Evolutionary conservation across 2,797 vertebrate genomes (phyloP).

Genomic region (Sebastes oblongus): DNA sequence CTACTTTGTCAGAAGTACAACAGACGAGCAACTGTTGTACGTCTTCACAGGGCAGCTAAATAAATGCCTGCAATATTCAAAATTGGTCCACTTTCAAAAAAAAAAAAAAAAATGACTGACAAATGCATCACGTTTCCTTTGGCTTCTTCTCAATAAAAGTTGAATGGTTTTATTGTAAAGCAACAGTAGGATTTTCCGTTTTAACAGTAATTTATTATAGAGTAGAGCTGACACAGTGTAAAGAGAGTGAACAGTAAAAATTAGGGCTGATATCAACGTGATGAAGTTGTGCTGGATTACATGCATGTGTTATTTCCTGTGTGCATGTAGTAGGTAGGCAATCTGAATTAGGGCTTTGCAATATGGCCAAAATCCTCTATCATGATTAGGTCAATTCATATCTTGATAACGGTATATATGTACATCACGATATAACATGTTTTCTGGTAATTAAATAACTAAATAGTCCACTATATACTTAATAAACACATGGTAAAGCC

Average conservation of each 20-base stretch:
- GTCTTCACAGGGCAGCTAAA: background rate
- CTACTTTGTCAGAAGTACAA: background rate
- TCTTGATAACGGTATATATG: no score
- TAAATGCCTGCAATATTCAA: background rate
- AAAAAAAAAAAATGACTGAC: background rate
- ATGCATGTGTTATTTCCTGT: background rate
- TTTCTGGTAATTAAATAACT: no score
- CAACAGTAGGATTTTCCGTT: background rate
- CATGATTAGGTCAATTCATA: no score
- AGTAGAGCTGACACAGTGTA: background rate
- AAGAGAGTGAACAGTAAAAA: background rate
- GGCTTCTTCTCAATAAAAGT: background rate
- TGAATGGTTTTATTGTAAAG: background rate
- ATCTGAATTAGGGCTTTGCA: background rate
- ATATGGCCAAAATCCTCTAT: no score
- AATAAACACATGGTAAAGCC: no score
- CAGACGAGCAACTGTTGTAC: background rate
- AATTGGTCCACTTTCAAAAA: background rate
- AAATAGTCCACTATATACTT: no score
- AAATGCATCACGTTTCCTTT: background rate
- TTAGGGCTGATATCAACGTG: background rate
- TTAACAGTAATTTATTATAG: background rate
- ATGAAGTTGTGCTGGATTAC: background rate
- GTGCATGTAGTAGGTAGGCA: background rate
- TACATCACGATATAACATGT: no score